phyloP scores from a whole-genome alignment of 2,888 invertebrate species.

The Lymantria dispar region DNA sequence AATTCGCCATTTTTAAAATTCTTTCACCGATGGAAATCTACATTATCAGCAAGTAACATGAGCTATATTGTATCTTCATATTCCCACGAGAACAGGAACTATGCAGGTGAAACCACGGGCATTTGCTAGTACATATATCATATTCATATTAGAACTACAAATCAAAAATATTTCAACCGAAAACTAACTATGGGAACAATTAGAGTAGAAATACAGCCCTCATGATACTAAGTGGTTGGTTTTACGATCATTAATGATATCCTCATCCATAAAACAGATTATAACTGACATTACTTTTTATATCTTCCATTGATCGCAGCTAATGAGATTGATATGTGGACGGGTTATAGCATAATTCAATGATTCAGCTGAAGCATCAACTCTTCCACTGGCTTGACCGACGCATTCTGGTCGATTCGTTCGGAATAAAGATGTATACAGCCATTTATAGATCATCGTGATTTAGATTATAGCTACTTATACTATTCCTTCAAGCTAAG shows the following conservation, averaged over 20 bases:
- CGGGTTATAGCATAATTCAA: constrained; percentile 19
- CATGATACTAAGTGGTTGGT: too few relatives aligned
- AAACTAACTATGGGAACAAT: too few relatives aligned
- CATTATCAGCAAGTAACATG: too few relatives aligned
- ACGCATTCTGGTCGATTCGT: background rate
- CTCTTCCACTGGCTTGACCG: background rate
- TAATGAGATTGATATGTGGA: constrained; percentile 8
- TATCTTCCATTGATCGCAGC: constrained; percentile 3
- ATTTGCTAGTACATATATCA: too few relatives aligned
- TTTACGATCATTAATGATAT: background rate
- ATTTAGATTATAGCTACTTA: background rate
- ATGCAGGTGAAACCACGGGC: too few relatives aligned
- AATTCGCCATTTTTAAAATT: too few relatives aligned
- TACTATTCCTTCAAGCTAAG: background rate
- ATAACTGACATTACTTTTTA: background rate
- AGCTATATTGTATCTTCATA: too few relatives aligned
- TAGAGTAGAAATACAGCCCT: too few relatives aligned
- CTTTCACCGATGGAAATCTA: too few relatives aligned
- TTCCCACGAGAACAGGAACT: too few relatives aligned
- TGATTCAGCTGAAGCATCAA: constrained; percentile 26
- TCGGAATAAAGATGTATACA: background rate
- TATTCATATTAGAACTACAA: too few relatives aligned
- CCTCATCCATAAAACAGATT: background rate
- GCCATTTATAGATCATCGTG: background rate
- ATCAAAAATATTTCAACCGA: too few relatives aligned